These are phyloP conservation scores for Orthonyx spaldingii DNA, from an alignment of 2,113 vertebrate genomes.

Conservation along the genomic window DNA sequence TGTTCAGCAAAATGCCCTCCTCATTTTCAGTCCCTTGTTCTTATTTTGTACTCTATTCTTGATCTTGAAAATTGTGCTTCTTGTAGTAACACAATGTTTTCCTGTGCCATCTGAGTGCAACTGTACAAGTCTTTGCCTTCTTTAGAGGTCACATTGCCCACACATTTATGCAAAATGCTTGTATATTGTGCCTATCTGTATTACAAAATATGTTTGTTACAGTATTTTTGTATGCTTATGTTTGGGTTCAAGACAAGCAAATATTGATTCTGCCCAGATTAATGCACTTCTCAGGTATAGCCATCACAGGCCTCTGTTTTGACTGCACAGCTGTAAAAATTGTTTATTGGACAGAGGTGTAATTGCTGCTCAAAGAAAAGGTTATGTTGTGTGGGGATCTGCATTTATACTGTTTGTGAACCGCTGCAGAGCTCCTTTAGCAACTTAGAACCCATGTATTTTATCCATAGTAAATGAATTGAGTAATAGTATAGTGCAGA, in stretches of 20 bases:
- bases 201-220: not conserved
- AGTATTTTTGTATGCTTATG: not conserved
- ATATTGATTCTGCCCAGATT: not conserved
- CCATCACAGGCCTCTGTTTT: not conserved
- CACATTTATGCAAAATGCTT: not conserved
- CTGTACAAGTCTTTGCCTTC: not conserved
- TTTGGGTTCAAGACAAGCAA: not conserved
- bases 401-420: not conserved
- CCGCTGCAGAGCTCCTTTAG: not conserved
- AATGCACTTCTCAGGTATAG: not conserved
- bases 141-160: not conserved
- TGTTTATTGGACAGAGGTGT: not conserved
- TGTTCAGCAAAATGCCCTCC: not conserved
- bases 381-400: not conserved
- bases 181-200: not conserved
- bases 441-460: not conserved
- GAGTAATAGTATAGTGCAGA: not conserved
- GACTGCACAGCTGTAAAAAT: not conserved
- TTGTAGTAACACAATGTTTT: not conserved
- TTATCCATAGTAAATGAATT: not conserved
- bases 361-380: not conserved
- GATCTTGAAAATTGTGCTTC: not conserved
- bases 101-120: not conserved
- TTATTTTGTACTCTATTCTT: not conserved
- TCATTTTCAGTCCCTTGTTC: not conserved